Evolutionary conservation across 2,113 vertebrate genomes (phyloP).

Genomic region (Noturus placidus): DNA sequence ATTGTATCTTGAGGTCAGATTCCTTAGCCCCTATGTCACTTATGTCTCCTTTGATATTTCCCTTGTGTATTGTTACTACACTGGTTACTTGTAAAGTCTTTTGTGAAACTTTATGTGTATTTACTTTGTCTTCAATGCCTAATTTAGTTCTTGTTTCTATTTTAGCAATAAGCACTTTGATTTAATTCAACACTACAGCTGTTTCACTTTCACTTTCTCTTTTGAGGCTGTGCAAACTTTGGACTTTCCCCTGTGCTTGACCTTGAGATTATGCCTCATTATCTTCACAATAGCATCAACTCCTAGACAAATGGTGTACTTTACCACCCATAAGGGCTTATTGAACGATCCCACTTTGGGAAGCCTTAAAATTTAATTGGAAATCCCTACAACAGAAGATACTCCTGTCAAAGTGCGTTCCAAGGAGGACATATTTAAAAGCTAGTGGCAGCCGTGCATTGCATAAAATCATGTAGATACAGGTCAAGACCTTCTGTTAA

Average conservation of each 20-base stretch:
- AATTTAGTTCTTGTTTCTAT: background rate
- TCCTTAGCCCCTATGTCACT: background rate
- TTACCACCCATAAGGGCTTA: background rate
- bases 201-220: slow-evolving; percentile 51
- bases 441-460: background rate
- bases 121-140: background rate
- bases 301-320: background rate
- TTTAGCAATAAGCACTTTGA: background rate
- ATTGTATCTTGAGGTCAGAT: slow-evolving; percentile 2
- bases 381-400: background rate
- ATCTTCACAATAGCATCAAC: background rate
- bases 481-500: background rate
- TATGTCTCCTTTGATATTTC: background rate
- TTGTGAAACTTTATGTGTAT: background rate
- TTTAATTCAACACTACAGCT: background rate
- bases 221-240: slow-evolving; percentile 9
- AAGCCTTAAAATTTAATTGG: background rate
- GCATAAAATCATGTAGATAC: background rate
- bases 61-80: background rate
- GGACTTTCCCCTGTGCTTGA: slow-evolving; percentile 39
- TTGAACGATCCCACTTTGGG: background rate
- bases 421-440: slow-evolving; percentile 4
- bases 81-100: background rate
- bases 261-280: background rate
- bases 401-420: background rate